Evolutionary conservation across 2,888 invertebrate genomes (phyloP), one percentile per base, ranked within the genome.

Genomic region (Arrhopalites spinosus): DNA sequence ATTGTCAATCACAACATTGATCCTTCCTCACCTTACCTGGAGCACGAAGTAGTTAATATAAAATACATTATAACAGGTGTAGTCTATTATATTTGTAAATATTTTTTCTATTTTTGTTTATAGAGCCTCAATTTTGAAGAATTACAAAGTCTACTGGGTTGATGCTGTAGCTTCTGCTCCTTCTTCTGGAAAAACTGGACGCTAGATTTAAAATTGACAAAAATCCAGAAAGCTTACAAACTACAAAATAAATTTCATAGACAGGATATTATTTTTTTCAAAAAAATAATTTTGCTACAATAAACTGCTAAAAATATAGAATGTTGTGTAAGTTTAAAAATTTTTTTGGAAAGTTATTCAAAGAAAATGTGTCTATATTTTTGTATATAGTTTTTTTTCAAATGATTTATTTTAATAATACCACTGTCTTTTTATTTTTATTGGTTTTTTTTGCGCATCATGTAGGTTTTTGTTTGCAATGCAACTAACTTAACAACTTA

Each of bases 121-220:
- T 76, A 82, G 82, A 25, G 81, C 79, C 2, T 80, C 80, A 50
- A 73, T 82, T 30, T 74, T 82, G 53, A 81, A 81, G 61, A 80
- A 73, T 59, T 82, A 81, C 80, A 81, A 82, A 64, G 68, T 79
- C 23, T 82, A 80, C 73, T 82, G 82, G 82, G 82, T 82, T 2
- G 82, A 82, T 68, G 82, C 77, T 11, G 80, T 80, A 17, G 81
- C 82, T 20, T 53, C 73, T 29, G 80, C 77, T 71, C 75, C 77
- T 3, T 43, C 27, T 53, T 71, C 77, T 63, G 75, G 73, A 13
- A 77, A 74, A 8, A 77, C 11, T 50, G 50, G 11, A 50, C 15
- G 15, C 5, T 25, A 59, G n/a, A n/a, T n/a, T n/a, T n/a, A n/a
- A n/a, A n/a, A n/a, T n/a, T n/a, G n/a, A n/a, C n/a, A n/a, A n/a